These are phyloP conservation scores for Mormyrops boulengeri DNA, from an alignment of 2,797 vertebrate species.

Conservation along the genomic window DNA sequence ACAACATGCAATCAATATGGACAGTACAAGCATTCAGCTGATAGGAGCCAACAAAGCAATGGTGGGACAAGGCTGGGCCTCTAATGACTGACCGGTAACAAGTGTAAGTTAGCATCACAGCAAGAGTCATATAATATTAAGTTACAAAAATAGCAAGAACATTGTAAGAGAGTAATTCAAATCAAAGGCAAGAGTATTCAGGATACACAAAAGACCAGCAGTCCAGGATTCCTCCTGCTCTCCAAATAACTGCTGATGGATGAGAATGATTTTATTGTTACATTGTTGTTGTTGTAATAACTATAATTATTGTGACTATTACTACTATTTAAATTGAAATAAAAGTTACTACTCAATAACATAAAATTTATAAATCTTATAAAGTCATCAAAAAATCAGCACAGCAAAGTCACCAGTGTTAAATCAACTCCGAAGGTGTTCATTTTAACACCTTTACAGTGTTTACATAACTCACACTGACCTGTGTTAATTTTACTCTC, in stretches of 20 bases:
- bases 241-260: not conserved
- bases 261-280: not conserved
- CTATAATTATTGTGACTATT: not conserved
- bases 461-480: too few relatives aligned
- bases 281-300: not conserved
- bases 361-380: not conserved
- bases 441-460: too few relatives aligned
- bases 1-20: not conserved
- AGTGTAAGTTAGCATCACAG: not conserved
- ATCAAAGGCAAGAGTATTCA: not conserved
- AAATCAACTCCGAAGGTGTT: not conserved
- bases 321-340: too few relatives aligned
- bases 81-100: not conserved
- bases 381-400: not conserved
- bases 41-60: not conserved
- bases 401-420: not conserved
- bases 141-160: not conserved
- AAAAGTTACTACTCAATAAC: too few relatives aligned
- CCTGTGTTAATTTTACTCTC: not conserved
- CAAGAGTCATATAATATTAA: not conserved
- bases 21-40: not conserved
- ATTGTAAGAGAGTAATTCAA: not conserved
- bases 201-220: not conserved
- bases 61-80: not conserved
- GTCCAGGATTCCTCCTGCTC: not conserved